phyloP scores from a whole-genome alignment of 2,113 vertebrate species.

The Grus americana region DNA sequence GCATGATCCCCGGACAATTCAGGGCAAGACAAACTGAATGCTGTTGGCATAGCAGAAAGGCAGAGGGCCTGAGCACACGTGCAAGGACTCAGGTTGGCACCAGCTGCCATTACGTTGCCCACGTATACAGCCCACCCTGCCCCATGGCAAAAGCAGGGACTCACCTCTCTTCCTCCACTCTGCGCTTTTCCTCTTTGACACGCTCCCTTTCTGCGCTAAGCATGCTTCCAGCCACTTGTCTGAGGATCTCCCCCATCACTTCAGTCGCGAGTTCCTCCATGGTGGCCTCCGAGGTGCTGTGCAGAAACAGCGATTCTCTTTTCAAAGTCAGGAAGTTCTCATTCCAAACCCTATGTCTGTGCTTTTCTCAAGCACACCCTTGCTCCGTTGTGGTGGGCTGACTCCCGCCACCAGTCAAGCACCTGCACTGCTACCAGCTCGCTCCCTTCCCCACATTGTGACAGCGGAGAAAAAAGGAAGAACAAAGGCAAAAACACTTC shows the following conservation, averaged over 20 bases:
- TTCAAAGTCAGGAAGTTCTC: background rate
- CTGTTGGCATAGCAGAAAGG: rapidly evolving
- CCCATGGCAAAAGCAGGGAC: background rate
- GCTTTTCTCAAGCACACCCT: background rate
- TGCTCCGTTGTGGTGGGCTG: background rate
- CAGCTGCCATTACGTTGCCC: rapidly evolving
- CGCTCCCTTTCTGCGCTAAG: slow-evolving; percentile 76
- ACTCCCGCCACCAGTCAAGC: background rate
- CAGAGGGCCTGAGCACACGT: rapidly evolving
- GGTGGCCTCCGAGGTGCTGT: slow-evolving; percentile 76
- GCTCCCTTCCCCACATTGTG: rapidly evolving
- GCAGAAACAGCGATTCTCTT: background rate
- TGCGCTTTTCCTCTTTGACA: slow-evolving; percentile 79
- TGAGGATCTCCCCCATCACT: slow-evolving; percentile 74
- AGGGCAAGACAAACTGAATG: background rate
- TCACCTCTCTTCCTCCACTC: slow-evolving; percentile 86
- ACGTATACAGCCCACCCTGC: background rate
- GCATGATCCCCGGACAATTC: background rate
- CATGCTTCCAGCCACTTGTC: slow-evolving; percentile 67
- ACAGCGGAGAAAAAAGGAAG: background rate
- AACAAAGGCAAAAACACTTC: background rate
- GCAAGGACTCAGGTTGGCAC: background rate
- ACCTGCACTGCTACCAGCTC: background rate
- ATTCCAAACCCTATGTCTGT: background rate
- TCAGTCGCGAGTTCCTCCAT: slow-evolving; percentile 78